A percentile compares a stretch with the other conserved stretches of the same genome.
Evolutionary conservation across 2,113 vertebrate species (phyloP).

Genomic region (Nothoprocta pentlandii): DNA sequence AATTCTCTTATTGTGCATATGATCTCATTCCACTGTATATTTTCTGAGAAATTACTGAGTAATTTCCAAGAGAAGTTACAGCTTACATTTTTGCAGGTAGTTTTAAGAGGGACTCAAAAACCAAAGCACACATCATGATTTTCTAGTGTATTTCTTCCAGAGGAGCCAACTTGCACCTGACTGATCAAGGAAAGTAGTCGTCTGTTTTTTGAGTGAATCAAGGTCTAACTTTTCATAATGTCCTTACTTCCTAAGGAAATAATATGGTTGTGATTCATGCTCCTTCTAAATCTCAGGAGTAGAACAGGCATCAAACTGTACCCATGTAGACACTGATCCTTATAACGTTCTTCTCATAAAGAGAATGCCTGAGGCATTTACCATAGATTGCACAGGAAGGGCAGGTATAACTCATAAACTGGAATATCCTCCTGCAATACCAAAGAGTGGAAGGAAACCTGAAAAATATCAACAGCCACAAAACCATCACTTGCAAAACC

Average conservation of each 20-base stretch:
- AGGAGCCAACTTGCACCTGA: not conserved
- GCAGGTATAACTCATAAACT: not conserved
- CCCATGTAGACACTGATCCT: not conserved
- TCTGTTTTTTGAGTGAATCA: not conserved
- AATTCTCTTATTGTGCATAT: not conserved
- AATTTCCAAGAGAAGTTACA: not conserved
- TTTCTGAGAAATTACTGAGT: not conserved
- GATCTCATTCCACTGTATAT: not conserved
- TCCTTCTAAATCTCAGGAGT: not conserved
- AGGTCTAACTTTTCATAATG: not conserved
- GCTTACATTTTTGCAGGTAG: accelerated
- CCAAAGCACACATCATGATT: not conserved
- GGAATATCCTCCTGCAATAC: not conserved
- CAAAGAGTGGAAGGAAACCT: not conserved
- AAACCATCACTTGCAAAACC: not conserved
- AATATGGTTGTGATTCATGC: not conserved
- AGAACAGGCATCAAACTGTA: not conserved
- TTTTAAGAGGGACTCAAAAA: not conserved
- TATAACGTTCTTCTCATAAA: not conserved
- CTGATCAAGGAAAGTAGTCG: not conserved
- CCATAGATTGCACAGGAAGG: not conserved
- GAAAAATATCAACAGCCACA: not conserved
- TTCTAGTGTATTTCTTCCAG: not conserved
- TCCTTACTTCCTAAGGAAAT: not conserved
- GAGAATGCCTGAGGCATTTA: not conserved